Evolutionary conservation across 2,797 vertebrate genomes (phyloP), one percentile per base, ranked within the genome.

Genomic region (Meda fulgida): DNA sequence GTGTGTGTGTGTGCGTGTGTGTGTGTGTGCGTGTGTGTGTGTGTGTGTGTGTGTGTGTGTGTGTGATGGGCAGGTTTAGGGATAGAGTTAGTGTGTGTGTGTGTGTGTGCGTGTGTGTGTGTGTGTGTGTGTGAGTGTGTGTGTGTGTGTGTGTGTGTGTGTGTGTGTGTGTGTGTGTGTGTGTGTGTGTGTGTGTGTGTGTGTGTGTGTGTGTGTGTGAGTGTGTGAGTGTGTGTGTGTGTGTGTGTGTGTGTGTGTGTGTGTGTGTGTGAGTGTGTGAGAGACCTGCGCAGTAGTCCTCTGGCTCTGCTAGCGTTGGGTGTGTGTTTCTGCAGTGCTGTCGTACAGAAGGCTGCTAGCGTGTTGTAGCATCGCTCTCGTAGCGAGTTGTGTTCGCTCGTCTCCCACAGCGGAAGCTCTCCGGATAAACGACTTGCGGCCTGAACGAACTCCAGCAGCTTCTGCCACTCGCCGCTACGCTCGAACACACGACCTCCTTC

Each of bases 371-470:
- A 95, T 87, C 94, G 93, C 34, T 94, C 93, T 19, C 84, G 75
- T 8, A 94, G 81, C 1, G 80, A 70, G 31, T 96, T 95, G 67
- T 96, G 95, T 84, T 48, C 90, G 1, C 58, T 78, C 0, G 92
- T 95, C 29, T 96, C 94, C 94, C 95, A 96, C 81, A 92, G 93
- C 0, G 95, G 95, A 81, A 96, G 63, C 65, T 95, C 93, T 14
- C 93, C 91, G 88, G 93, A 92, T 87, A 88, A 95, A 13, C 93
- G 91, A 92, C 94, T 95, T 2, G 93, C 94, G 90, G 91, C 87
- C 38, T 95, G 81, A 0, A 91, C 80, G 70, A 94, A 92, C 91
- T 95, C 94, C 88, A 95, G 46, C 31, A 89, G 89, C 0, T 88
- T 86, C 7, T 92, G 92, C 94, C 95, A 95, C 88, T 92, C 91